Percentiles rank a stretch among this genome's conserved stretches.
Conservation (phyloP, 2,888 invertebrate genomes). For the Drosophila fungiperda region DNA sequence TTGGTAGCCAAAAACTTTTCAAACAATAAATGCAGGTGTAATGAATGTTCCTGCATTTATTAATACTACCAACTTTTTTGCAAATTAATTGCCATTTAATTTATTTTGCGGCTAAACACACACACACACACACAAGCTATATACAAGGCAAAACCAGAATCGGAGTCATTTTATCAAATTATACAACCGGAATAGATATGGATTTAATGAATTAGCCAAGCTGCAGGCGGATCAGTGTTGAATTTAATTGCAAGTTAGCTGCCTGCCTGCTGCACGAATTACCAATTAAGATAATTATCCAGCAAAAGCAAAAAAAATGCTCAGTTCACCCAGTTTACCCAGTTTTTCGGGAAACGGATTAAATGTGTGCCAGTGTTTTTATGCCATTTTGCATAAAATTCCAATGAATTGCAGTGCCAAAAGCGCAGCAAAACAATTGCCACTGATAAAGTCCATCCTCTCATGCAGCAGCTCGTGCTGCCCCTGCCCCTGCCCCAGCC, state of each 20-base stretch:
- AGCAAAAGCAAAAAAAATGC: conserved; percentile 51
- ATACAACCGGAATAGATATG: background rate
- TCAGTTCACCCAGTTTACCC: conserved; percentile 43
- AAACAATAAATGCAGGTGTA: conserved; percentile 65
- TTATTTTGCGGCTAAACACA: conserved; percentile 62
- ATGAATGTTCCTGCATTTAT: conserved; percentile 76
- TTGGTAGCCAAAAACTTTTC: conserved; percentile 62
- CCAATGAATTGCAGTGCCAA: conserved; percentile 75
- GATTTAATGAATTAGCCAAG: conserved; percentile 24
- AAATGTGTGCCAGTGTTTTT: conserved; percentile 47
- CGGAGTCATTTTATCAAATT: conserved; percentile 3
- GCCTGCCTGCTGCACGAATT: conserved; percentile 53
- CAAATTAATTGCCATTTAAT: conserved; percentile 78
- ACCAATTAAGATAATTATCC: conserved; percentile 82
- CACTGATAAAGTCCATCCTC: conserved; percentile 58
- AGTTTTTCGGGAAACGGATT: conserved; percentile 40
- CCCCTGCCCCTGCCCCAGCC: conserved; percentile 2
- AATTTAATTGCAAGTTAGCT: conserved; percentile 70
- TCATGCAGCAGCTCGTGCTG: background rate
- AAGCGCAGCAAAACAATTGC: conserved; percentile 74
- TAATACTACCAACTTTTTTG: conserved; percentile 67
- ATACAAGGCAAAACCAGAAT: background rate
- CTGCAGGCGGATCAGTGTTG: conserved; percentile 22
- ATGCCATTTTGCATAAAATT: conserved; percentile 71
- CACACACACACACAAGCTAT: background rate